Evolutionary conservation across 2,888 invertebrate species (phyloP), one percentile per base, ranked within the genome.

Genomic region (Helicoverpa assulta): DNA sequence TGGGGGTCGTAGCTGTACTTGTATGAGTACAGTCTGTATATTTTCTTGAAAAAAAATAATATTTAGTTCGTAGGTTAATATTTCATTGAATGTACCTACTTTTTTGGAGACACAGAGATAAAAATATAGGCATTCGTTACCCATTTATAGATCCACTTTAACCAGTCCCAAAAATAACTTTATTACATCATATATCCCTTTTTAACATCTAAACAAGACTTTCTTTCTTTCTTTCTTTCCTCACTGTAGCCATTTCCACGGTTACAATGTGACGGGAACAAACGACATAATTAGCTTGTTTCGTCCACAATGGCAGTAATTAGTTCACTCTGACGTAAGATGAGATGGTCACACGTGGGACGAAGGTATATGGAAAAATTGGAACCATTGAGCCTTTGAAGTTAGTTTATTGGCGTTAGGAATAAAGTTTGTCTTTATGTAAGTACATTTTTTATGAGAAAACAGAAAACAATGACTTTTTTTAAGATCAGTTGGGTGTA

Each of bases 251-350:
- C 59, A 78, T 62, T 40, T 40, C 12, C 40, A 40, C 14, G 40
- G 33, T 33, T 33, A 63, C 77, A 72, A 78, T 74, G 73, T 59
- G 55, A 75, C 29, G 73, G 52, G 10, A 78, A 78, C 63, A 60
- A 79, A 79, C 68, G 80, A 74, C 63, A 79, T 79, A 76, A 76
- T 76, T 76, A 67, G 63, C 61, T 76, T 79, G 56, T 67, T 72
- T 70, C 37, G 40, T 52, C 60, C 80, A 67, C 75, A 76, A 79
- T 76, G 60, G 60, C 60, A 53, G 80, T 61, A 79, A 76, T 76
- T 76, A 76, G 79, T 54, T 43, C 60, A 52, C 53, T 53, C 5
- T 40, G 56, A n/a, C 21, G 54, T 78, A 78, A 78, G 61, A 65
- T 65, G 73, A 73, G 21, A 54, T 43, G 33, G 21, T 51, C 37